Evolutionary conservation across 2,888 invertebrate species (phyloP).

Genomic region (Nemotelus nigrinus): DNA sequence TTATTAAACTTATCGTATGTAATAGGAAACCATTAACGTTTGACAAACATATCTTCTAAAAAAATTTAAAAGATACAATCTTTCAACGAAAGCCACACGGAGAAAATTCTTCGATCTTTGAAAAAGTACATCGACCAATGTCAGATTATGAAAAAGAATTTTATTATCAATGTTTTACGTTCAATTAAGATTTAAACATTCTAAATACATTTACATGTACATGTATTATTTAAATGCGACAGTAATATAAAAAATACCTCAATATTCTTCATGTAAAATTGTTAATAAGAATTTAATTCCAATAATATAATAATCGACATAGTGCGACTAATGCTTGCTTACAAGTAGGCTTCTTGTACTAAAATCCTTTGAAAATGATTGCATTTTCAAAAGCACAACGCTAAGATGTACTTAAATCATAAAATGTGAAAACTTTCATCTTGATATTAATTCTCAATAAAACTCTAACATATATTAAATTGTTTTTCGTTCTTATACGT

Average conservation of each 20-base stretch:
- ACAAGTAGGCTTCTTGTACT: not conserved
- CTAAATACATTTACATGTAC: not conserved
- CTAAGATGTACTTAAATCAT: slow-evolving; percentile 11
- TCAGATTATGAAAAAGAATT: not conserved
- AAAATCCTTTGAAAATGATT: not conserved
- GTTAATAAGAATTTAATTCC: not conserved
- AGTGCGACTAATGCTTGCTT: not conserved
- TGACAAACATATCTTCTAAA: too few species aligned
- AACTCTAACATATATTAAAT: not conserved
- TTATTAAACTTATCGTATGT: too few species aligned
- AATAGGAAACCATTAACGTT: too few species aligned
- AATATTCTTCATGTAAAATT: too few species aligned
- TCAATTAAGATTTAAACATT: not conserved
- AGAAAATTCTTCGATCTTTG: not conserved
- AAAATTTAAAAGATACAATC: not conserved
- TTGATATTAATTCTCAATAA: not conserved
- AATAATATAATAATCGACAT: not conserved
- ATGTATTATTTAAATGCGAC: not conserved
- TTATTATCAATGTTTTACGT: not conserved
- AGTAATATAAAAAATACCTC: slow-evolving; percentile 17
- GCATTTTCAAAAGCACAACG: not conserved
- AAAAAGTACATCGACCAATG: slow-evolving; percentile 1
- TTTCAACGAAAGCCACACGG: not conserved
- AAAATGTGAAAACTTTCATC: slow-evolving; percentile 17
- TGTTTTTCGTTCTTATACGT: too few species aligned